phyloP scores from a whole-genome alignment of 2,888 invertebrate species.

The Stictocephala bisonia region DNA sequence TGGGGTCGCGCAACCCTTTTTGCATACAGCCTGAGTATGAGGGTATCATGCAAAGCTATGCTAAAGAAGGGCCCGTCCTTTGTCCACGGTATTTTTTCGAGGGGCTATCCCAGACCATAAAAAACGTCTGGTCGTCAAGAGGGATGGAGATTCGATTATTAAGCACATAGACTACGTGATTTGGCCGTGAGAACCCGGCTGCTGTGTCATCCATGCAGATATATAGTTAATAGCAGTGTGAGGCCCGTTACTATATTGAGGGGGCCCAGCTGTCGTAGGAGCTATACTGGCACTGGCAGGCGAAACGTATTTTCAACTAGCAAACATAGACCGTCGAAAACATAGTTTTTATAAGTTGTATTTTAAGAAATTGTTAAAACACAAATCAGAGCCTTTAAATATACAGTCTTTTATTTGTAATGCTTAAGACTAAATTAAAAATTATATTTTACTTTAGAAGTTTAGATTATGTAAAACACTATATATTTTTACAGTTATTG shows the following conservation, averaged over 20 bases:
- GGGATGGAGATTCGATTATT: conserved; percentile 3
- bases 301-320: too few species aligned
- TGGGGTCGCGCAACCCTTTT: conserved; percentile 29
- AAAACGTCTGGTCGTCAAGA: conserved; percentile 20
- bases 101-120: conserved; percentile 32
- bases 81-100: conserved; percentile 41
- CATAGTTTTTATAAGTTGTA: too few species aligned
- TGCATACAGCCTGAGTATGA: conserved; percentile 10
- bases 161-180: neutral
- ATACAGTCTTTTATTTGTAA: too few species aligned
- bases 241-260: conserved; percentile 11
- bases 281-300: too few species aligned
- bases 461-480: too few species aligned
- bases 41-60: conserved; percentile 45
- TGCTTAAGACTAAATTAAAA: too few species aligned
- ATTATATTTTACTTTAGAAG: too few species aligned
- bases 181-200: conserved; percentile 6
- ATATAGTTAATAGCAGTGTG: conserved; percentile 8
- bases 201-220: conserved; percentile 39
- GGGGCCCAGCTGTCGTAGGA: neutral
- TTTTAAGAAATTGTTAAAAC: too few species aligned
- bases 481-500: too few species aligned
- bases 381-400: too few species aligned
- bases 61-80: conserved; percentile 40
- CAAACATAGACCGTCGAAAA: too few species aligned